phyloP scores from a whole-genome alignment of 2,888 invertebrate species.

The Marronus borbonicus region DNA sequence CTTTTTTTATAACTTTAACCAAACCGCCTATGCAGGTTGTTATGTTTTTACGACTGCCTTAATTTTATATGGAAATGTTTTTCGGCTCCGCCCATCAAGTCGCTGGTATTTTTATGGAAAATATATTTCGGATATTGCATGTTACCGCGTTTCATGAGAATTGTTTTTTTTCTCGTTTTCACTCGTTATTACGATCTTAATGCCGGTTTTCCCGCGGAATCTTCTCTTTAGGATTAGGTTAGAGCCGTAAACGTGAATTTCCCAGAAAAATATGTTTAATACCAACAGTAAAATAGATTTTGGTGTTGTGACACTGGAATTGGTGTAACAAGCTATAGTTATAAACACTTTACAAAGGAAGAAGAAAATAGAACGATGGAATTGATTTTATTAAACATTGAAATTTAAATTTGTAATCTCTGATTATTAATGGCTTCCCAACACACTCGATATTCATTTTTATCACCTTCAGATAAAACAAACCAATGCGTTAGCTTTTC shows the following conservation, averaged over 20 bases:
- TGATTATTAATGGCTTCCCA: no score
- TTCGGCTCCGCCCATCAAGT: conserved; percentile 7
- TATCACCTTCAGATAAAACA: no score
- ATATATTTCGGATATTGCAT: conserved; percentile 34
- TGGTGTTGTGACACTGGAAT: no score
- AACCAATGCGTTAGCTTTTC: background rate
- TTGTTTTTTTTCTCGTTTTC: conserved; percentile 5
- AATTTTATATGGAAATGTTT: conserved; percentile 50
- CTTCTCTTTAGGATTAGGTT: background rate
- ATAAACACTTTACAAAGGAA: no score
- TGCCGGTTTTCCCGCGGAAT: background rate
- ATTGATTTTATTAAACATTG: no score
- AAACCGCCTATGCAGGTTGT: conserved; percentile 53
- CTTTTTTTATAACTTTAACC: conserved; percentile 54
- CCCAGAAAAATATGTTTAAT: no score
- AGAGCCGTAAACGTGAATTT: background rate
- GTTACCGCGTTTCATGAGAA: conserved; percentile 1
- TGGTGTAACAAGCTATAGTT: no score
- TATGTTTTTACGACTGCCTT: conserved; percentile 48
- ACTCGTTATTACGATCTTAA: conserved; percentile 16
- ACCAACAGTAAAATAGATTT: no score
- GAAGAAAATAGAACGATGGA: no score
- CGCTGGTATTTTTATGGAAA: conserved; percentile 29
- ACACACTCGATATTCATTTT: no score
- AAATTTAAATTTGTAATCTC: no score